Base-by-base conservation (phyloP, 1,140 invertebrate genomes). In the Chymomyza costata region DNA sequence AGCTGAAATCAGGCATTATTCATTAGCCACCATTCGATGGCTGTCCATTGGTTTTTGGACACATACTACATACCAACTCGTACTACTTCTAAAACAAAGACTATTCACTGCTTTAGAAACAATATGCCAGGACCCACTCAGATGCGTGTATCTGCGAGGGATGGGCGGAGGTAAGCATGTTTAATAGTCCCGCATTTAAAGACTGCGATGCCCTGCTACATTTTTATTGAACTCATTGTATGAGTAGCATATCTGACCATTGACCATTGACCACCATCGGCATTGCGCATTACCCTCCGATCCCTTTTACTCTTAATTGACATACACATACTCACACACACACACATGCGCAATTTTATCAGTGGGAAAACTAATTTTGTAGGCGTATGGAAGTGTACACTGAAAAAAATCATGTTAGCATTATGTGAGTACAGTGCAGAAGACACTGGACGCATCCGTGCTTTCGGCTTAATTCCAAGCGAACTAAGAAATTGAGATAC, bases 341-440 rank as follows among this genome's bases (percentile, higher is more conserved):
- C 8, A 8, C 3, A 25, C 21, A 25, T 3, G 21, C 3, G 8
- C 25, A 64, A 71, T 78, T 66, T 78, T 63, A 76, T 70, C 71
- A 78, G 66, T 78, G 71, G 71, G 71, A 78, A 76, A 76, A 76
- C 71, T 78, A 76, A 76, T 76, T 76, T 76, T 62, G 64, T 19
- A 53, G 71, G 57, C 71, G 66, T 56, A 70, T 37, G 25, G 14
- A 16, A 21, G 46, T 55, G 2, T 30, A n/a, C n/a, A n/a, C n/a
- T n/a, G n/a, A n/a, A n/a, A n/a, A n/a, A n/a, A n/a, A n/a, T n/a
- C n/a, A n/a, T n/a, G n/a, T n/a, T n/a, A n/a, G n/a, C n/a, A n/a
- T n/a, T n/a, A n/a, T n/a, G n/a, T n/a, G n/a, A n/a, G n/a, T n/a
- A n/a, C n/a, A n/a, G n/a, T n/a, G n/a, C n/a, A n/a, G n/a, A n/a